These are phyloP conservation scores for Choristoneura fumiferana DNA, from an alignment of 1,140 invertebrate genomes.

Conservation along the genomic window DNA sequence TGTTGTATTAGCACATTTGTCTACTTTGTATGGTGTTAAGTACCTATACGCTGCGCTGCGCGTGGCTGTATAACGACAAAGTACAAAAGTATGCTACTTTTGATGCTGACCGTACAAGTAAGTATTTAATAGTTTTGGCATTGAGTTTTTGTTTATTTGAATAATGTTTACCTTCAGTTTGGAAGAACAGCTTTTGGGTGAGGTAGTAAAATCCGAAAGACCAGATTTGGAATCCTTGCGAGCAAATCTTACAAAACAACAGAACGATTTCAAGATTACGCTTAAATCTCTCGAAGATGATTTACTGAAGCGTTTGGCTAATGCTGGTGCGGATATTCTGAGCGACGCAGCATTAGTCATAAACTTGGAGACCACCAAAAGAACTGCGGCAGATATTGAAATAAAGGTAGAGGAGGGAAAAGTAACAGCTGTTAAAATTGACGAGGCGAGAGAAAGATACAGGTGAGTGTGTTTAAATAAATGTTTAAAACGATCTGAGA, in stretches of 20 bases:
- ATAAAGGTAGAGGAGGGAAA: conserved; percentile 91
- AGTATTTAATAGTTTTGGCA: too few relatives aligned
- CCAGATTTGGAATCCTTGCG: conserved; percentile 91
- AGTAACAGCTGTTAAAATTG: conserved; percentile 91
- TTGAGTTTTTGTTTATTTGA: too few relatives aligned
- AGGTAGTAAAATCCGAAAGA: conserved; percentile 95
- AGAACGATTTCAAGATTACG: conserved; percentile 97
- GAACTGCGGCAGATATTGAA: conserved; percentile 94
- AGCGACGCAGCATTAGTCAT: conserved; percentile 94
- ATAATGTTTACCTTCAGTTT: conserved; percentile 74
- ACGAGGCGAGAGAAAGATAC: conserved; percentile 93
- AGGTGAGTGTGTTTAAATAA: too few relatives aligned
- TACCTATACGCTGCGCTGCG: too few relatives aligned
- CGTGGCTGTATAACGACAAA: too few relatives aligned
- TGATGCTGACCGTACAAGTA: too few relatives aligned
- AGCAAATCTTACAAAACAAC: conserved; percentile 91
- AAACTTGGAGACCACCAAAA: conserved; percentile 96
- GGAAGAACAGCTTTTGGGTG: conserved; percentile 95
- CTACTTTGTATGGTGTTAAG: too few relatives aligned
- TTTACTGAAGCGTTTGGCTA: conserved; percentile 89
- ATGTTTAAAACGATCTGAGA: too few relatives aligned
- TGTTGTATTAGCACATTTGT: too few relatives aligned
- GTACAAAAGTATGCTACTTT: too few relatives aligned
- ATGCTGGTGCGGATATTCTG: conserved; percentile 94
- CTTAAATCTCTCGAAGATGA: conserved; percentile 95